Base-by-base conservation (phyloP, 2,113 vertebrate species). In the Nyctibius bracteatus region DNA sequence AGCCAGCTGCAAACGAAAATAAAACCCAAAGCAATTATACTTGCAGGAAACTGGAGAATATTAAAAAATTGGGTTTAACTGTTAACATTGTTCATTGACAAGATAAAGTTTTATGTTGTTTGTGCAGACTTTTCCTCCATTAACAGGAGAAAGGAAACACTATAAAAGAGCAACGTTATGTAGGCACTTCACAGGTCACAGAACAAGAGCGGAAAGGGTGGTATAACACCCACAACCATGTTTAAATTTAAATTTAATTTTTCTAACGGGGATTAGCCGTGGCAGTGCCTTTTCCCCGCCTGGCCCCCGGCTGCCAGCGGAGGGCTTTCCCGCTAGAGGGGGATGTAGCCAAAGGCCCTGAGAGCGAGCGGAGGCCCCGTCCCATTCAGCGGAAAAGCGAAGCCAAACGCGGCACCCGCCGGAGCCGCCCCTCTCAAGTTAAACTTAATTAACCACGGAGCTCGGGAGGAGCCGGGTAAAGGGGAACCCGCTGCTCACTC, bases 181-280 rank as follows among this genome's bases (percentile, higher is more conserved):
- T 58, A 4, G 28, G 10, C 14, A 2, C 8, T 7, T 18, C 5
- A 4, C 35, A 19, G 62, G 2, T 8, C 12, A 5, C 20, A 3
- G 10, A 6, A 8, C 2, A 1, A 1, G 44, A 8, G 30, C 1
- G 21, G 20, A 24, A 3, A 19, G 16, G 12, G 9, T 4, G 5
- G 0, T 21, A 7, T 0, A 5, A 10, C 23, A n/a, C 4, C 37
- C 49, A 12, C 16, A 3, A 14, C 6, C 8, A 0, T 0, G 4
- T 2, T 7, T 3, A 0, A 1, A 3, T n/a, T n/a, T n/a, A 0
- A 2, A 3, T n/a, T n/a, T n/a, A 0, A 2, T 2, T 15, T 12
- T 5, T 1, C 35, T 22, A 1, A 3, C 2, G 14, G 3, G 17
- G 8, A 10, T 41, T 8, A 4, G 19, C n/a, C n/a, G n/a, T 1